Conservation (phyloP, 2,113 vertebrate species). For the Pelodiscus sinensis region DNA sequence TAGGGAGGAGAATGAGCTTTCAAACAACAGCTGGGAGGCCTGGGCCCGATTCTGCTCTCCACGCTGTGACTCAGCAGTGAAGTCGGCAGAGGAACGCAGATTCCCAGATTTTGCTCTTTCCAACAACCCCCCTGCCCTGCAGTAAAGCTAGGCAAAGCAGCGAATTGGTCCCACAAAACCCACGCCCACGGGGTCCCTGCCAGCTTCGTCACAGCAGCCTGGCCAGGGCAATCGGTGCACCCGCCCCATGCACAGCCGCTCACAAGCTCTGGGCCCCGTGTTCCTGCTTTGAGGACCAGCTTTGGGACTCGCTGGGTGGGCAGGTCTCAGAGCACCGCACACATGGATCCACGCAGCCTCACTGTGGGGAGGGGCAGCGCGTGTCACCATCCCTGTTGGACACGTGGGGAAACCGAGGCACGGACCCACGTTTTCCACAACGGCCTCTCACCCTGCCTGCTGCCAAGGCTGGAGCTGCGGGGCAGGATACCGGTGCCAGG, state of each 20-base stretch:
- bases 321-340: not conserved
- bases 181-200: not conserved
- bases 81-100: not conserved
- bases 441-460: not conserved
- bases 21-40: not conserved
- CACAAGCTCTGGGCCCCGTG: not conserved
- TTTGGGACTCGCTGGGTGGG: not conserved
- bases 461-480: not conserved
- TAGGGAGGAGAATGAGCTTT: not conserved
- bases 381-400: not conserved
- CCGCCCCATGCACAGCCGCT: not conserved
- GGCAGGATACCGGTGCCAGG: not conserved
- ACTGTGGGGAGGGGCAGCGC: accelerated
- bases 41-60: not conserved
- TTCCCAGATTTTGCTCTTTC: not conserved
- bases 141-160: not conserved
- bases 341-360: not conserved
- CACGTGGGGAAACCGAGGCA: not conserved
- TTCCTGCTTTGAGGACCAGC: not conserved
- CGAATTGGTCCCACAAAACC: not conserved
- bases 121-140: too few species aligned
- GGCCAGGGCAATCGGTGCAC: too few species aligned
- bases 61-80: not conserved
- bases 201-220: not conserved
- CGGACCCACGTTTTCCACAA: not conserved